phyloP scores from a whole-genome alignment of 2,888 invertebrate genomes.

The Drosophila longiperda region DNA sequence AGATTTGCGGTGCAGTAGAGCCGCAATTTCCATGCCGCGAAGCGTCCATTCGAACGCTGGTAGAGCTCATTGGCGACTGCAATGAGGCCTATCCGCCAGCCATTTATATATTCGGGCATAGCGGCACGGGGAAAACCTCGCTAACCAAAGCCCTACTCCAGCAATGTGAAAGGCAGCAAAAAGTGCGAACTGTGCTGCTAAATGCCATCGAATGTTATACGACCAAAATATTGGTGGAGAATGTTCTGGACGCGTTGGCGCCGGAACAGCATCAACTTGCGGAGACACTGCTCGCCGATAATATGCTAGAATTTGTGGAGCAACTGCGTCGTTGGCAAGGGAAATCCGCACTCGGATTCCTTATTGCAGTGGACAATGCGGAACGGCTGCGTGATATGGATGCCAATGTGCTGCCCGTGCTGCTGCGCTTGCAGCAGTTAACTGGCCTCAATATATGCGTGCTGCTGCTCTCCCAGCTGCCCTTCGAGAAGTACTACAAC shows the following conservation, averaged over 20 bases:
- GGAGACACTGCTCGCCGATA: conserved; percentile 87
- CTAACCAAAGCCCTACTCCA: conserved; percentile 88
- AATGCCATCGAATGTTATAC: conserved; percentile 94
- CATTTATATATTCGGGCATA: conserved; percentile 92
- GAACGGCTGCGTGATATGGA: conserved; percentile 92
- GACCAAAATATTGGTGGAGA: conserved; percentile 91
- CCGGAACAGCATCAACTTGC: background rate
- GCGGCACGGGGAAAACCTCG: conserved; percentile 93
- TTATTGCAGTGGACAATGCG: conserved; percentile 92
- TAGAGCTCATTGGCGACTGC: conserved; percentile 82
- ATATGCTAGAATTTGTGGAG: conserved; percentile 88
- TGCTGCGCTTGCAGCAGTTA: conserved; percentile 91
- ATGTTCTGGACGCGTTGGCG: conserved; percentile 87
- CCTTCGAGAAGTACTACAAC: conserved; percentile 92
- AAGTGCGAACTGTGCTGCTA: conserved; percentile 86
- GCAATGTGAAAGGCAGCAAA: conserved; percentile 85
- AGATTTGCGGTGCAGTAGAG: conserved; percentile 51
- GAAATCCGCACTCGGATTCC: conserved; percentile 79
- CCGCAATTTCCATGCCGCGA: conserved; percentile 82
- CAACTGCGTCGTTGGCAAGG: conserved; percentile 82
- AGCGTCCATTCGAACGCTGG: conserved; percentile 67
- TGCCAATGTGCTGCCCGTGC: conserved; percentile 89
- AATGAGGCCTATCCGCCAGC: conserved; percentile 89
- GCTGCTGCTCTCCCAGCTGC: conserved; percentile 91
- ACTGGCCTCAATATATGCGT: conserved; percentile 90